phyloP scores from a whole-genome alignment of 2,113 vertebrate genomes.

The Leptosomus discolor region DNA sequence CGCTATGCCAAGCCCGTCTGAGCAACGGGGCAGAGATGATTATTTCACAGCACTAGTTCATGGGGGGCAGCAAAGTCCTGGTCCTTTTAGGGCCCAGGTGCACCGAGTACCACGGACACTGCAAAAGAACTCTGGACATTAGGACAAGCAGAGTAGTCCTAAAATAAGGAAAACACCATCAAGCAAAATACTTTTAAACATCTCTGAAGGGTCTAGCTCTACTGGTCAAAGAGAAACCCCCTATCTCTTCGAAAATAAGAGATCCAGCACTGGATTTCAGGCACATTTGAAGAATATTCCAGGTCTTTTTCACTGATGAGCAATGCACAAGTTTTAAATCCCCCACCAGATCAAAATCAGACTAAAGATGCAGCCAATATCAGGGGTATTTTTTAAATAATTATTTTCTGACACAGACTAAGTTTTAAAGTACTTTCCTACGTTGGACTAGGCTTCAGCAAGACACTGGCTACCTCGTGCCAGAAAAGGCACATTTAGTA shows the following conservation, averaged over 20 bases:
- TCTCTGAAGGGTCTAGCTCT: not conserved
- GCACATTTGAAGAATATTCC: not conserved
- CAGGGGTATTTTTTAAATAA: not conserved
- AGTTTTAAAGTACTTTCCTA: not conserved
- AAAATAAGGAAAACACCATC: not conserved
- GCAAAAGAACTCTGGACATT: not conserved
- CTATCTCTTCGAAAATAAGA: not conserved
- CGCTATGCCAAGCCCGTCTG: not conserved
- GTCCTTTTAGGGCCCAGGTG: not conserved
- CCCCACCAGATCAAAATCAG: not conserved
- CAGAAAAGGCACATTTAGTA: not conserved
- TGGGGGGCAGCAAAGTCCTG: not conserved
- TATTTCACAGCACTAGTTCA: not conserved
- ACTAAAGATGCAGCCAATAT: not conserved
- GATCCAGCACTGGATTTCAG: no score
- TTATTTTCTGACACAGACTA: not conserved
- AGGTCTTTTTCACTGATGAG: not conserved
- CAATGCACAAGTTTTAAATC: not conserved
- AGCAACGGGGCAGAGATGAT: not conserved
- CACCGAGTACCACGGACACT: fast-evolving
- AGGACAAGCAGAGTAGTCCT: not conserved
- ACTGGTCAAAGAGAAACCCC: not conserved
- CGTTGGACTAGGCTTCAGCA: not conserved
- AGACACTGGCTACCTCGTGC: not conserved
- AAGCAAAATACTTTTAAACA: not conserved